Evolutionary conservation across 2,113 vertebrate genomes (phyloP), one percentile per base, ranked within the genome.

Genomic region (Bubo blakistoni): DNA sequence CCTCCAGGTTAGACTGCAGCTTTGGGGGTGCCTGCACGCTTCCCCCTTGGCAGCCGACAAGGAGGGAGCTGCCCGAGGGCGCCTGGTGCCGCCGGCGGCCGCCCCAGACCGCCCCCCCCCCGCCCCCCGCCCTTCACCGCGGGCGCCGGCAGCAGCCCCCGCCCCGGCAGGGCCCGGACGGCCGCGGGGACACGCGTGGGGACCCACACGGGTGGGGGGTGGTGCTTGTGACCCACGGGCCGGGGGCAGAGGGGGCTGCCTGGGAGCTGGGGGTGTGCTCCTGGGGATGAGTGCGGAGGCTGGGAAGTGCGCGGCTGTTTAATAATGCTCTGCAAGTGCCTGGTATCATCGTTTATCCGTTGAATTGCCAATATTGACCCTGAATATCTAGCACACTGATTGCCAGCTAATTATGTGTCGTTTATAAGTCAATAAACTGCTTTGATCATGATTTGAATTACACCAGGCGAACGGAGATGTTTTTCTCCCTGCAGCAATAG

Each of bases 201-300:
- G 20, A 54, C 13, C 15, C 3, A 13, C 13, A 7, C 0, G 0
- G 9, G 6, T 13, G 3, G 36, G 15, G 3, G 40, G 2, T 9
- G 4, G 7, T 18, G n/a, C 13, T 36, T 78, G 44, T 25, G 36
- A 21, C 26, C 54, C 32, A 3, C 1, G 9, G 34, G 9, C 14
- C 1, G 0, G 1, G 7, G 25, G 16, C 17, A 69, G 18, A 34
- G 7, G 8, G 19, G 8, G 5, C 4, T n/a, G 6, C 10, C 11
- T 49, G 44, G 15, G 24, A 11, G 10, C 17, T 10, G 15, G 7
- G 17, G 2, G 5, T 2, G 1, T 6, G 3, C 26, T 86, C 21
- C 66, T 63, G 19, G 6, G 5, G 11, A 11, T 55, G 30, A n/a
- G 10, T 20, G 16, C 44, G 19, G 46, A 2, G 73, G 4, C 40